Percentiles rank a stretch among this genome's conserved stretches.
These are phyloP conservation scores for Hedya salicella DNA, from an alignment of 2,888 invertebrate genomes.

Conservation along the genomic window DNA sequence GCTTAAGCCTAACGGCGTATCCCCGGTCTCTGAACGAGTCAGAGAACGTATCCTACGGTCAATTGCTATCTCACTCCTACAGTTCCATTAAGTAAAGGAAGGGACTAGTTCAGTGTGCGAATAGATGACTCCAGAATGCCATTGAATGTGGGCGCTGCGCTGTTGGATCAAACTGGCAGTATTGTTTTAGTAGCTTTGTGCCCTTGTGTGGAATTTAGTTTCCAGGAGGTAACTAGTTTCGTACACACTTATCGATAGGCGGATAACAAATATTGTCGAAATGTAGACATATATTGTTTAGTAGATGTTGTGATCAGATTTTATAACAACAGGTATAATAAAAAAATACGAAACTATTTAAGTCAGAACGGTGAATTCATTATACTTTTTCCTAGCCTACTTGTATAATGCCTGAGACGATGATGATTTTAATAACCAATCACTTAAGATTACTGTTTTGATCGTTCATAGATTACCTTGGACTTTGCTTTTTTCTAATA, in stretches of 20 bases:
- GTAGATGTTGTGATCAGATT: too few species aligned
- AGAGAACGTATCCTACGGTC: conserved; percentile 9
- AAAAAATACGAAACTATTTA: too few species aligned
- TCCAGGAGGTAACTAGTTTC: conserved; percentile 24
- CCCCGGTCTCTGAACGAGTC: conserved; percentile 45
- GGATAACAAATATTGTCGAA: conserved; percentile 2
- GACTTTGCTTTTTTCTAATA: too few species aligned
- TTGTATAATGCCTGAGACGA: too few species aligned
- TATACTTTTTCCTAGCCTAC: too few species aligned
- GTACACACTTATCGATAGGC: conserved; percentile 2
- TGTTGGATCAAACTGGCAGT: conserved; percentile 33
- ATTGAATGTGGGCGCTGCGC: conserved; percentile 11
- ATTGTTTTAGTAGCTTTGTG: conserved; percentile 37
- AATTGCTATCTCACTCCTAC: conserved; percentile 21
- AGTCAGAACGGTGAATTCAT: too few species aligned
- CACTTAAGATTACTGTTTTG: too few species aligned
- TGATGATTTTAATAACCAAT: too few species aligned
- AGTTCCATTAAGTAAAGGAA: conserved; percentile 11
- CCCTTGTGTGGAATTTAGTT: conserved; percentile 33
- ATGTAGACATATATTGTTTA: too few species aligned
- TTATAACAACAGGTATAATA: too few species aligned
- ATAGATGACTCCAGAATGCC: conserved; percentile 13
- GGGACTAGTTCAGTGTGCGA: conserved; percentile 12
- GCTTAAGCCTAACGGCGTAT: conserved; percentile 47
- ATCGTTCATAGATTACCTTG: too few species aligned